Evolutionary conservation across 2,113 vertebrate species (phyloP).

Genomic region (Phaetusa simplex): DNA sequence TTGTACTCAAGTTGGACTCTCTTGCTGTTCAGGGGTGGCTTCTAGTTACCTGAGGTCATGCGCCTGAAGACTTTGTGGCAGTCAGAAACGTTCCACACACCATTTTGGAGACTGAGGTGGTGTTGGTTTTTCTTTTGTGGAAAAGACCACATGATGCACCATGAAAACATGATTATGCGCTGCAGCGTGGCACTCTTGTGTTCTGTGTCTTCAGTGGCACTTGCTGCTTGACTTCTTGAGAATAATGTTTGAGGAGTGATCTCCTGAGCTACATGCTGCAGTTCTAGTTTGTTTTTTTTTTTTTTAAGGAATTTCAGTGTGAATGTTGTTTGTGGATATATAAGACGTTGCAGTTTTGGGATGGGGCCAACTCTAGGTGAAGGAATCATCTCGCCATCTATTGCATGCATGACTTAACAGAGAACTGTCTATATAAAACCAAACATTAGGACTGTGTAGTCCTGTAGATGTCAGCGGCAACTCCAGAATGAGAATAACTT

Average conservation of each 20-base stretch:
- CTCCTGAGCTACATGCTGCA: neutral
- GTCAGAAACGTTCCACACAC: neutral
- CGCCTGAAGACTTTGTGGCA: neutral
- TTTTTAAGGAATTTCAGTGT: neutral
- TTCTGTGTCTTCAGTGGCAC: neutral
- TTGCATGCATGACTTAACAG: neutral
- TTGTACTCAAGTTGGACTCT: neutral
- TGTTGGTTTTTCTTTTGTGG: neutral
- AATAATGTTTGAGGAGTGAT: neutral
- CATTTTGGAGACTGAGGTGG: neutral
- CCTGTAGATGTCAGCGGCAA: neutral
- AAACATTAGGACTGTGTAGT: neutral
- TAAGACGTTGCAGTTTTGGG: neutral
- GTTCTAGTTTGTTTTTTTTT: neutral
- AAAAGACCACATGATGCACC: neutral
- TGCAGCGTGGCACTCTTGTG: neutral
- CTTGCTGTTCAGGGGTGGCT: neutral
- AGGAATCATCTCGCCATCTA: fast-evolving
- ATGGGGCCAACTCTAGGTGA: neutral
- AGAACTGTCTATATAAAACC: neutral
- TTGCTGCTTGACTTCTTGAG: neutral
- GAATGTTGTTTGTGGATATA: neutral
- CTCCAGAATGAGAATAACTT: neutral
- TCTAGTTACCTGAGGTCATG: neutral
- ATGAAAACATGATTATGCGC: neutral